Evolutionary conservation across 2,888 invertebrate genomes (phyloP).

Genomic region (Thalpophila matura): DNA sequence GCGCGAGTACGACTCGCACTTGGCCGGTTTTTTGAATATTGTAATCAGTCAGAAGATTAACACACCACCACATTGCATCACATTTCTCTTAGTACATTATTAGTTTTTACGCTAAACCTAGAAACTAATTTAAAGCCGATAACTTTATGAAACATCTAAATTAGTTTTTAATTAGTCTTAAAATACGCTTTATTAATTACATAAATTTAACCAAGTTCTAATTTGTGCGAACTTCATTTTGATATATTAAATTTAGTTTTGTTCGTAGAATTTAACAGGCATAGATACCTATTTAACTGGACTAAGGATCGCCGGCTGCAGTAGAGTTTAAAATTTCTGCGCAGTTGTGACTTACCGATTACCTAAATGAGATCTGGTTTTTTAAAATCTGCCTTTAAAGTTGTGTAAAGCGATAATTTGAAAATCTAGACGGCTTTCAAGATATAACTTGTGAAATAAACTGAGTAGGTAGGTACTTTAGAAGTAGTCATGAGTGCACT

Average conservation of each 20-base stretch:
- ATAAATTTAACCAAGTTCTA: neutral
- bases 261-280: neutral
- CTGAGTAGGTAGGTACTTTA: no score
- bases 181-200: neutral
- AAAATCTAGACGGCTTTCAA: conserved; percentile 9
- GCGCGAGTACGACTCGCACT: no score
- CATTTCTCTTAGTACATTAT: neutral
- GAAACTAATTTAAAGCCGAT: neutral
- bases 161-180: conserved; percentile 6
- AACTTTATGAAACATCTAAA: neutral
- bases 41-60: no score
- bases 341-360: conserved; percentile 25
- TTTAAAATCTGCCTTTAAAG: conserved; percentile 17
- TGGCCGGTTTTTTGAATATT: no score
- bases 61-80: neutral
- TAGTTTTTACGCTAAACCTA: neutral
- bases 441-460: neutral
- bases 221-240: neutral
- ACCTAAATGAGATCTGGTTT: conserved; percentile 30
- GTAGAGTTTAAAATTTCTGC: conserved; percentile 6
- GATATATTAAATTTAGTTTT: conserved; percentile 5
- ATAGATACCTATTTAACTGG: neutral
- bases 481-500: no score
- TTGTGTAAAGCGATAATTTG: conserved; percentile 5
- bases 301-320: neutral